phyloP scores from a whole-genome alignment of 1,140 invertebrate genomes.

The Halictus rubicundus region DNA sequence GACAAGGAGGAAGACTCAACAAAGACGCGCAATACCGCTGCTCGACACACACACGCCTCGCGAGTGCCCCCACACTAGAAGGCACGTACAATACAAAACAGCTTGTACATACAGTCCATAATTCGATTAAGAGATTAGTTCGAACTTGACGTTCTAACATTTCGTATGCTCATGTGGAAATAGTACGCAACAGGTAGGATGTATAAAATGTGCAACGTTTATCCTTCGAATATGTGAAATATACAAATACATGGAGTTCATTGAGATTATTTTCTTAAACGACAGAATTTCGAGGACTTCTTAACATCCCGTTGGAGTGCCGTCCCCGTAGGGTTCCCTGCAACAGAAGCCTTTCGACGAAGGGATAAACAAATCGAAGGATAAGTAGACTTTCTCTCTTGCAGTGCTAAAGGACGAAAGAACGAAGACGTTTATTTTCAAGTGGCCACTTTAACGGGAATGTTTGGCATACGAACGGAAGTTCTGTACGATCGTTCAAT shows the following conservation, averaged over 20 bases:
- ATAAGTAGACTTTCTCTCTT: conserved; percentile 40
- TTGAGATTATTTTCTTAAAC: conserved; percentile 5
- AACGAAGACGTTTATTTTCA: conserved; percentile 12
- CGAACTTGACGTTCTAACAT: too few relatives aligned
- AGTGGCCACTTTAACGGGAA: conserved; percentile 42
- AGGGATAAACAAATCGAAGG: conserved; percentile 53
- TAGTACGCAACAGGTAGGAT: too few relatives aligned
- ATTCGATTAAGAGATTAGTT: too few relatives aligned
- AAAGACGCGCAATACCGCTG: too few relatives aligned
- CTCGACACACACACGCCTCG: too few relatives aligned
- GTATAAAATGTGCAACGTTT: too few relatives aligned
- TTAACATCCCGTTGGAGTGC: conserved; percentile 17
- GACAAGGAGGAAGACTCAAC: too few relatives aligned
- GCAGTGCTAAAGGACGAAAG: conserved; percentile 29
- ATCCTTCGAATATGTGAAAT: too few relatives aligned
- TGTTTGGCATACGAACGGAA: conserved; percentile 51
- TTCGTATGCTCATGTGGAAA: too few relatives aligned
- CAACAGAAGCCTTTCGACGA: conserved; percentile 21
- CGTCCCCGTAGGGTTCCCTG: conserved; percentile 10
- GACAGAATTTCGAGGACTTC: not conserved
- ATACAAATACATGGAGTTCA: not conserved
- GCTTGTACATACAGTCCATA: too few relatives aligned
- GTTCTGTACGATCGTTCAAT: conserved; percentile 47
- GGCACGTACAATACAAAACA: too few relatives aligned
- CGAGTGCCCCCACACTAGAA: too few relatives aligned